phyloP scores from a whole-genome alignment of 2,888 invertebrate species.

The Magallana nippona region DNA sequence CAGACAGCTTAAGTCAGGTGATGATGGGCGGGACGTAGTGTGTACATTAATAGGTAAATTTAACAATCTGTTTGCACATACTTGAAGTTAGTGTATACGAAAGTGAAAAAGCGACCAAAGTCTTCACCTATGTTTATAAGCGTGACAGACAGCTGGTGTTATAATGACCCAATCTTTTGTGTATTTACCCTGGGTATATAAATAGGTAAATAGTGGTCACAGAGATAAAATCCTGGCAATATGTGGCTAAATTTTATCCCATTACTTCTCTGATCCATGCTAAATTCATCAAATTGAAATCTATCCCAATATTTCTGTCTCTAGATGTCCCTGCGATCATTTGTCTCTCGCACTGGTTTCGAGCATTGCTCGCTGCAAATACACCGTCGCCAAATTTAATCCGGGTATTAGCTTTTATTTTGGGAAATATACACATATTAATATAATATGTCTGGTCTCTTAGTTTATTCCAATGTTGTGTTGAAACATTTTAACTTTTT shows the following conservation, averaged over 20 bases:
- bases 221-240: conserved; percentile 6
- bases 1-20: conserved; percentile 3
- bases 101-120: conserved; percentile 33
- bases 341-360: neutral
- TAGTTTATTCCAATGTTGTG: too few relatives aligned
- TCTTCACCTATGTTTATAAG: conserved; percentile 2
- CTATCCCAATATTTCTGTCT: neutral
- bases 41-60: neutral
- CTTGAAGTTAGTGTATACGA: neutral
- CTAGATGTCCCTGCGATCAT: neutral
- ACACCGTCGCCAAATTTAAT: conserved; percentile 6
- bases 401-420: neutral
- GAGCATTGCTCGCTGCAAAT: neutral
- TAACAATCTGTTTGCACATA: conserved; percentile 11
- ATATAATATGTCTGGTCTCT: too few relatives aligned
- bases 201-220: conserved; percentile 5
- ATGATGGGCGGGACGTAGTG: neutral
- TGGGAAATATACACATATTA: too few relatives aligned
- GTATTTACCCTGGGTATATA: neutral
- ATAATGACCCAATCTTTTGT: conserved; percentile 13
- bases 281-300: conserved; percentile 26
- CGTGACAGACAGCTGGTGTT: neutral
- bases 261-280: neutral
- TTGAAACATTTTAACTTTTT: too few relatives aligned
- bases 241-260: conserved; percentile 8